Conservation (phyloP, 2,797 vertebrate species). For the Chelmon rostratus region DNA sequence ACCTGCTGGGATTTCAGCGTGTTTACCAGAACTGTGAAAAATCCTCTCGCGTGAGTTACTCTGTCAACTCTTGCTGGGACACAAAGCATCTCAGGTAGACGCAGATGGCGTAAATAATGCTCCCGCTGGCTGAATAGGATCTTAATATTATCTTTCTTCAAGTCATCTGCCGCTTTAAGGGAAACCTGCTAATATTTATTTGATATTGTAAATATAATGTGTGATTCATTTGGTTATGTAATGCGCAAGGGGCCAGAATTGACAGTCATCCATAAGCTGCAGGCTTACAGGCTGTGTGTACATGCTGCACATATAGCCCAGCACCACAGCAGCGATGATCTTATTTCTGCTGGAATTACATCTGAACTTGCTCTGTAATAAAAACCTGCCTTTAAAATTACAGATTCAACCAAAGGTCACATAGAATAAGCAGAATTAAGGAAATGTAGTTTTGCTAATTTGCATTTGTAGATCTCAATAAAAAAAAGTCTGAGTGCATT, state of each 20-base stretch:
- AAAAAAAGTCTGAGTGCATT: no score
- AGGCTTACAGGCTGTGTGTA: not conserved
- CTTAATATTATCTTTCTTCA: not conserved
- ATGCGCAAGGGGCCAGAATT: not conserved
- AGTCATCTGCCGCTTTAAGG: not conserved
- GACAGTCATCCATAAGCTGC: conserved; percentile 9
- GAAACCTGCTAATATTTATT: not conserved
- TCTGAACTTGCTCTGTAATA: not conserved
- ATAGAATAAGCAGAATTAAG: not conserved
- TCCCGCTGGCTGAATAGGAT: not conserved
- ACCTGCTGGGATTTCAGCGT: not conserved
- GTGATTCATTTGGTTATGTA: conserved; percentile 18
- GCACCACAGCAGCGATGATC: not conserved
- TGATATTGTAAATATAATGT: not conserved
- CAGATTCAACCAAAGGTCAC: not conserved
- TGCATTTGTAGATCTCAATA: not conserved
- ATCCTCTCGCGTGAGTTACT: fast-evolving
- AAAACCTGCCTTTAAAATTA: not conserved
- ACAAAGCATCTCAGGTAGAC: not conserved
- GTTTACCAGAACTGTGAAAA: not conserved
- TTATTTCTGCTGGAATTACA: not conserved
- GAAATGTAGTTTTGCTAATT: not conserved
- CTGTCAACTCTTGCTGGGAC: fast-evolving
- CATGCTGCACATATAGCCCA: not conserved
- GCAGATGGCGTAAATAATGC: fast-evolving